Percentiles rank a stretch among this genome's conserved stretches.
Conservation (phyloP, 2,113 vertebrate species). For the Noctilio leporinus region DNA sequence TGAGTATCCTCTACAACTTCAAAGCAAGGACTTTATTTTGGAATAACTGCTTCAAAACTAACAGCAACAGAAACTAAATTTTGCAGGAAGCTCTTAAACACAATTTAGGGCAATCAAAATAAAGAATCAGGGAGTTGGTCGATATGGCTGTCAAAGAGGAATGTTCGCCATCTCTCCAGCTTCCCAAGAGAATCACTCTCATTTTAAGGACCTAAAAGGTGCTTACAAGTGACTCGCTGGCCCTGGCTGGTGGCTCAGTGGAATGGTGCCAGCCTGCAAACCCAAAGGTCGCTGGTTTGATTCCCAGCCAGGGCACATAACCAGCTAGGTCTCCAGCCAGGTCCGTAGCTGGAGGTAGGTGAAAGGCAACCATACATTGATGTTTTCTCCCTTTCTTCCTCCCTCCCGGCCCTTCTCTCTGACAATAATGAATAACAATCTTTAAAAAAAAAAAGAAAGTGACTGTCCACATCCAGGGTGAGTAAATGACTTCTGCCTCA, state of each 20-base stretch:
- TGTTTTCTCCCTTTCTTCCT: too few relatives aligned
- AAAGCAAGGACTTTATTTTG: not conserved
- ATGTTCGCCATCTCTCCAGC: too few relatives aligned
- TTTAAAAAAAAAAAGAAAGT: too few relatives aligned
- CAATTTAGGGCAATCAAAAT: not conserved
- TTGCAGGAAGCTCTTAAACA: not conserved
- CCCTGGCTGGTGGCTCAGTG: too few relatives aligned
- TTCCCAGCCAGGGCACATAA: too few relatives aligned
- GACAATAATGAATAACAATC: too few relatives aligned
- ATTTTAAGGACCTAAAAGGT: not conserved
- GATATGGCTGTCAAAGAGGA: not conserved
- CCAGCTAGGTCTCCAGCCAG: too few relatives aligned
- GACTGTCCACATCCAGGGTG: not conserved
- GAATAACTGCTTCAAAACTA: not conserved
- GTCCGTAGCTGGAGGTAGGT: too few relatives aligned
- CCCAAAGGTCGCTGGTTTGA: too few relatives aligned
- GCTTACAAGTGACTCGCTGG: not conserved
- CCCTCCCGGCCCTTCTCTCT: too few relatives aligned
- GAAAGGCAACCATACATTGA: too few relatives aligned
- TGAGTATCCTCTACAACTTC: not conserved
- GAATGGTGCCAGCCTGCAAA: too few relatives aligned
- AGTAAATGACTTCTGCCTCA: not conserved
- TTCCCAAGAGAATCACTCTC: not conserved
- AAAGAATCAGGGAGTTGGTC: not conserved
- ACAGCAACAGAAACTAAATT: not conserved